Evolutionary conservation across 1,140 invertebrate species (phyloP).

Genomic region (Ectropis grisescens): DNA sequence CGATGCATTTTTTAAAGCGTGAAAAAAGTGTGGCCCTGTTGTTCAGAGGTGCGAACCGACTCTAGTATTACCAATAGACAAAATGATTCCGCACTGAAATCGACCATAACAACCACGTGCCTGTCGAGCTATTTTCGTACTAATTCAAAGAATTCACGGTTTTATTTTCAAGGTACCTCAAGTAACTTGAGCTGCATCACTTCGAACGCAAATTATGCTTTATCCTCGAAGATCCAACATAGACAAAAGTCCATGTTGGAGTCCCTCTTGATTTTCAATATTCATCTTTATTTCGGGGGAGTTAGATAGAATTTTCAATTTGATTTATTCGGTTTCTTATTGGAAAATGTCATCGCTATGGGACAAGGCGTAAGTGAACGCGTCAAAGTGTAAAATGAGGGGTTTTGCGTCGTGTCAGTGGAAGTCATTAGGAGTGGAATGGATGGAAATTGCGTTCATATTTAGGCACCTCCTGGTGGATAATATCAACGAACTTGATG

Average conservation of each 20-base stretch:
- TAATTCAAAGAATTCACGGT: conserved; percentile 18
- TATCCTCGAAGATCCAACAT: conserved; percentile 57
- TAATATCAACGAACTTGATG: conserved; percentile 55
- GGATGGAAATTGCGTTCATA: conserved; percentile 67
- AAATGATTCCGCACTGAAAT: conserved; percentile 31
- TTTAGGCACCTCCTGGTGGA: conserved; percentile 51
- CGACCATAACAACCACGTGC: conserved; percentile 8
- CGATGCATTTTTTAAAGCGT: conserved; percentile 44
- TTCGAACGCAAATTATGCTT: conserved; percentile 35
- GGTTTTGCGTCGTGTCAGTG: conserved; percentile 63
- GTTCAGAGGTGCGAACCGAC: conserved; percentile 61
- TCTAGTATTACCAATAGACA: conserved; percentile 66
- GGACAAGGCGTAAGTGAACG: conserved; percentile 63
- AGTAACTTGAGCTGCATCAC: conserved; percentile 24
- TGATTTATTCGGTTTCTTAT: conserved; percentile 34
- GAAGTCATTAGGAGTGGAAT: conserved; percentile 68
- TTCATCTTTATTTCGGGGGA: conserved; percentile 30
- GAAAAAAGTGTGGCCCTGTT: conserved; percentile 49
- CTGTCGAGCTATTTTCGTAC: conserved; percentile 10
- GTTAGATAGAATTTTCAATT: conserved; percentile 22
- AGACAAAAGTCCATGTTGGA: conserved; percentile 47
- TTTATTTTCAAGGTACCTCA: conserved; percentile 16
- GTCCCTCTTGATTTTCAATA: conserved; percentile 17
- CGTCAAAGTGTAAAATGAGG: conserved; percentile 70
- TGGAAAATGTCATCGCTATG: conserved; percentile 60